Evolutionary conservation across 2,113 vertebrate species (phyloP), one percentile per base, ranked within the genome.

Genomic region (Vulpes vulpes): DNA sequence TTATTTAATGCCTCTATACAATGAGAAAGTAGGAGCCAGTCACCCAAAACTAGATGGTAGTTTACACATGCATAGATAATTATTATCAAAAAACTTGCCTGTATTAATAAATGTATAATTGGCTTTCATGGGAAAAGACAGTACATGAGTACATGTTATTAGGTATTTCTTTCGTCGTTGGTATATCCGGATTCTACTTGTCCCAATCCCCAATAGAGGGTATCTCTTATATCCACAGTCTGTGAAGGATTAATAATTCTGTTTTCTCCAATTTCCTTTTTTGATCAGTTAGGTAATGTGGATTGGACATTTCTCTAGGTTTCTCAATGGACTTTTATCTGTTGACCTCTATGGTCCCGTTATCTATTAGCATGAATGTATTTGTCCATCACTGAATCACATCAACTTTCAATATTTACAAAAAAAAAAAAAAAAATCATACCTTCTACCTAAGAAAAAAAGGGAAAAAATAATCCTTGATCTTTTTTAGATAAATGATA

Each of bases 281-380:
- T 35, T 88, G 23, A 81, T 87, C 55, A 89, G 1, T 82, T 78
- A 11, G 32, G 15, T 90, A 81, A 53, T 30, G 1, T 88, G 12
- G 3, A 71, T 78, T 80, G 5, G 65, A 57, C 25, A 82, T 7
- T 84, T 84, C 27, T 43, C 49, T 79, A 74, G 60, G 51, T 89
- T 96, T 92, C 49, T 86, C 49, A 89, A 76, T 84, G 60, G 60
- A 86, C 30, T 67, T 96, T 91, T 95, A 67, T 84, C 65, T 91
- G 6, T 27, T 74, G 32, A 96, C 43, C 11, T 86, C 51, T 74
- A 82, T 3, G 79, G 32, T 82, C 49, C 49, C 91, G 22, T 94
- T 95, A 95, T 79, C 62, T 86, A 32, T 7, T 59, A 74, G 25
- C 3, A 55, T 11, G 73, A 73, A 11, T 4, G 10, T 87, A 84